Base-by-base conservation (phyloP, 1,140 invertebrate species). In the Charaxes varanes region DNA sequence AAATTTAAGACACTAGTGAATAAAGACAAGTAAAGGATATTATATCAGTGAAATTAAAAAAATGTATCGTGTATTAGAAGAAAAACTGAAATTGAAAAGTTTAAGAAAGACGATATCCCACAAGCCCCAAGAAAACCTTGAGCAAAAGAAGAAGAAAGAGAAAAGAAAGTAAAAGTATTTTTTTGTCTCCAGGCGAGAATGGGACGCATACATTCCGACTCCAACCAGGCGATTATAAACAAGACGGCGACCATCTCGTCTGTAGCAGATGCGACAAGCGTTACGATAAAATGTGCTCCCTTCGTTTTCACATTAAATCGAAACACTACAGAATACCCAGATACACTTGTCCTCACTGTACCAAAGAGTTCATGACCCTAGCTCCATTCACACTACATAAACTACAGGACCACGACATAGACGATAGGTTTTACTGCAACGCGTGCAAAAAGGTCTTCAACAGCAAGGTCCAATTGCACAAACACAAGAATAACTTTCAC, bases 391-490 rank as follows among this genome's bases (percentile, higher is more conserved):
- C 69, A 0, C 35, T 63, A 0, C 78, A 82, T 53, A 82, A 82
- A 11, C 32, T 73, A 0, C 31, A 73, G 4, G 59, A 37, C 0
- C 78, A 82, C 14, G 54, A 62, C 5, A 48, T 79, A 0, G 77
- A 81, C 15, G 68, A 77, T 0, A 53, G 77, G 2, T 59, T 62
- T 34, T 53, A 76, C 7, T 82, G 77, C 18, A 66, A 73, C 22
- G 77, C 74, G 0, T 81, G 77, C 43, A 72, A 71, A 7, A 58
- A 58, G 2, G 47, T 30, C 0, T 81, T 81, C 34, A 81, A 81
- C 27, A 63, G 63, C 0, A 62, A 59, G 26, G 34, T 66, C 0
- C 68, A 71, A 16, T 24, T 81, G 0, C 33, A 56, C 0, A 77
- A 71, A 16, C 74, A 81, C 12, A 70, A 62, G 0, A 72, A 77